Base-by-base conservation (phyloP, 1,140 invertebrate genomes). In the Trigoniulus corallinus region DNA sequence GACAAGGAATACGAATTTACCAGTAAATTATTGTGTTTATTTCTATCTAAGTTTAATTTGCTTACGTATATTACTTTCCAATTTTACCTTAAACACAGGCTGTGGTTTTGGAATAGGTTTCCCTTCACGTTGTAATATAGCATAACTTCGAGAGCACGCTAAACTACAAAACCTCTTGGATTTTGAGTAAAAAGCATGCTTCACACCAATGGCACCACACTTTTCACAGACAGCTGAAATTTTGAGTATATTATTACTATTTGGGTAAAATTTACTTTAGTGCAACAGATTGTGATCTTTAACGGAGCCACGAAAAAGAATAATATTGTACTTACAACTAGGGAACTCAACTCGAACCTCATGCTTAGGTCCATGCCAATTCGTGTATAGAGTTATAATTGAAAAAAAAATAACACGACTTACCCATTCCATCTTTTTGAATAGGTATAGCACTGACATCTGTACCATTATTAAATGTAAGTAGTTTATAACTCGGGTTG, bases 151-250 rank as follows among this genome's bases (percentile, higher is more conserved):
- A 2, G 80, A 80, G 67, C 82, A 86, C 13, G 77, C 73, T 67
- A 82, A 73, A 61, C 81, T 84, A 61, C 82, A 85, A 66, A 81
- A 84, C 53, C 80, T 70, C 56, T 86, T 73, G 55, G 85, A 82
- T 64, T 84, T 82, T 12, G 84, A 87, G 60, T 89, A 88, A 67
- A 89, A 89, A 1, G 84, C 82, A 67, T 87, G 82, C 64, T 87
- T 88, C 3, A 88, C 84, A 53, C 86, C 86, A 57, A 88, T 84
- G 26, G 82, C 80, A 47, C 85, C 85, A 68, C 86, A 91, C 65
- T 84, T 82, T 67, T 86, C 82, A 74, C 85, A 89, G 27, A 87
- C 82, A 59, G 83, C 84, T 86, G 55, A 29, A 42, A 50, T 13
- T 2, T 43, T 45, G 18, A 22, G 24, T 26, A 15, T n/a, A n/a